phyloP scores from a whole-genome alignment of 2,888 invertebrate species.

The Ctena decussata region DNA sequence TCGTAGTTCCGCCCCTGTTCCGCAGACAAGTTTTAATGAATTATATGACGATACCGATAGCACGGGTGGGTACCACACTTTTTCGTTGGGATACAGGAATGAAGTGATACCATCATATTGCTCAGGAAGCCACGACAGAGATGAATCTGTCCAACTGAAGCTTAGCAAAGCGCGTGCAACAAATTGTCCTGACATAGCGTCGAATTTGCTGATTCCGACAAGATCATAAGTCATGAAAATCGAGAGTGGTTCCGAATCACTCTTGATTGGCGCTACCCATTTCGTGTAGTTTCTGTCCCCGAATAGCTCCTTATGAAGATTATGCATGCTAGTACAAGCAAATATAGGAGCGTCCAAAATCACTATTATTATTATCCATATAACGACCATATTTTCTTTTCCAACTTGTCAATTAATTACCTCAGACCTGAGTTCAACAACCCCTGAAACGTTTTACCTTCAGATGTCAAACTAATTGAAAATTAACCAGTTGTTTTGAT shows the following conservation, averaged over 20 bases:
- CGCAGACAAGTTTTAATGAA: not conserved
- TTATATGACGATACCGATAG: not conserved
- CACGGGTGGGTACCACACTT: not conserved
- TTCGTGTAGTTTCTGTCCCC: not conserved
- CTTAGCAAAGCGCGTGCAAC: not conserved
- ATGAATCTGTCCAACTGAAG: not conserved
- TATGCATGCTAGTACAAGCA: not conserved
- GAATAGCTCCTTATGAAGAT: not conserved
- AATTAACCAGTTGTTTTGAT: no score
- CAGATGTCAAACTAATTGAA: no score
- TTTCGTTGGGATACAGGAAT: not conserved
- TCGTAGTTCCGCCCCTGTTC: not conserved
- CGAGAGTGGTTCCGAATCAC: not conserved
- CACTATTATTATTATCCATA: not conserved
- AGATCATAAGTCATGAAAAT: not conserved
- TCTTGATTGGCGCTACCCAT: not conserved
- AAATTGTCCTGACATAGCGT: not conserved
- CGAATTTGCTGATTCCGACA: not conserved
- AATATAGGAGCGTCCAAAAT: not conserved
- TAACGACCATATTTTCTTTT: not conserved
- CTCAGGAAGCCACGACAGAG: not conserved
- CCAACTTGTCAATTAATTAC: no score
- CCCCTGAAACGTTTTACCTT: no score
- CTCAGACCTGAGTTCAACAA: no score
- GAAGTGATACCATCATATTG: not conserved